Conservation (phyloP, 2,888 invertebrate genomes). For the Pollenia labialis region DNA sequence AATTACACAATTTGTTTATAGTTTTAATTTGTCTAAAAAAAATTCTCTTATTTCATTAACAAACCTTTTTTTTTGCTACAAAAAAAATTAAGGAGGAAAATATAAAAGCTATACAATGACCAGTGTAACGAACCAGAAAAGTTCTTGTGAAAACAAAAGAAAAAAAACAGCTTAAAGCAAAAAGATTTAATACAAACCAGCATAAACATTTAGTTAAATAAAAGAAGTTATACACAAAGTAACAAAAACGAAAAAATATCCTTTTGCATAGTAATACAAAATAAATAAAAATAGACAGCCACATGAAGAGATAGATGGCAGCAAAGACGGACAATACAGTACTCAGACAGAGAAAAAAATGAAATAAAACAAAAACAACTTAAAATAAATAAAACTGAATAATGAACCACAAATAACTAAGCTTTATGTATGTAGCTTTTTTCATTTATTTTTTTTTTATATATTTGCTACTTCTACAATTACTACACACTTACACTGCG, state of each 20-base stretch:
- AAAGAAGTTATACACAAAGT: neutral
- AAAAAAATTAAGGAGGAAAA: constrained; percentile 7
- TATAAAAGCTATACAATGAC: constrained; percentile 45
- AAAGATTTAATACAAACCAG: constrained; percentile 43
- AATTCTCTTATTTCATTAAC: constrained; percentile 38
- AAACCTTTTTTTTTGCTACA: constrained; percentile 2
- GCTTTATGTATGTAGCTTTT: constrained; percentile 13
- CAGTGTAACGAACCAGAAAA: constrained; percentile 62
- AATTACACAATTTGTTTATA: constrained; percentile 29
- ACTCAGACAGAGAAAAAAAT: constrained; percentile 31
- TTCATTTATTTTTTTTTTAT: constrained; percentile 14
- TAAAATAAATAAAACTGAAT: constrained; percentile 66
- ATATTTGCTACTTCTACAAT: constrained; percentile 2
- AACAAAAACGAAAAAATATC: constrained; percentile 22
- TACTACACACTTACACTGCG: constrained; percentile 1
- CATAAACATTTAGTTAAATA: constrained; percentile 60
- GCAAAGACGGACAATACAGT: constrained; percentile 15
- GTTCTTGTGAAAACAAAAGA: constrained; percentile 30
- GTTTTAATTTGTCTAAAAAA: constrained; percentile 1
- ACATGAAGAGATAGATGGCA: constrained; percentile 23
- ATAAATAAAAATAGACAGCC: constrained; percentile 38
- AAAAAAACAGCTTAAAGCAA: constrained; percentile 6
- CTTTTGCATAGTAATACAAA: constrained; percentile 37
- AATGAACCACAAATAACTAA: constrained; percentile 72
- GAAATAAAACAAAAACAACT: constrained; percentile 39